Evolutionary conservation across 2,113 vertebrate genomes (phyloP).

Genomic region (Lasiurus cinereus): DNA sequence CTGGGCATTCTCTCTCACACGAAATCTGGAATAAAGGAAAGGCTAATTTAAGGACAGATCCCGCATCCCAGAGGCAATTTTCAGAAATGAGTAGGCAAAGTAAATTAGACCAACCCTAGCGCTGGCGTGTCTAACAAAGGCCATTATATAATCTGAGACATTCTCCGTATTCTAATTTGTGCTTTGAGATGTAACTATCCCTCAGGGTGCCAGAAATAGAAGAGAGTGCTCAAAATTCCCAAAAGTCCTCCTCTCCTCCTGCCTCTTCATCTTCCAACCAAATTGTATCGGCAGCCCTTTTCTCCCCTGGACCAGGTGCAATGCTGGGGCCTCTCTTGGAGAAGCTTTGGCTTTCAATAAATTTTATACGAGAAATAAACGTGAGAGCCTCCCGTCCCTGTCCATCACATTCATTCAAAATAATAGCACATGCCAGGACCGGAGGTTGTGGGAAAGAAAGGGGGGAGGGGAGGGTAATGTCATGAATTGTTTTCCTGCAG

Average conservation of each 20-base stretch:
- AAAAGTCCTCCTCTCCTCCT: not conserved
- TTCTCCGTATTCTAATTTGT: slow-evolving; percentile 11
- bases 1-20: not conserved
- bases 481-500: slow-evolving; percentile 37
- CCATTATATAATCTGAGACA: slow-evolving; percentile 29
- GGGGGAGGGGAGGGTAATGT: not conserved
- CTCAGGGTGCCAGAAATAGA: slow-evolving; percentile 28
- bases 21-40: not conserved
- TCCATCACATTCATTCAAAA: slow-evolving; percentile 63
- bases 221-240: not conserved
- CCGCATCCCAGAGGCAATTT: slow-evolving; percentile 47
- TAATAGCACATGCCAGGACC: not conserved
- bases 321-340: not conserved
- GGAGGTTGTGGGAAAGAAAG: not conserved
- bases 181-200: slow-evolving; percentile 28
- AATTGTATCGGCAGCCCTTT: not conserved
- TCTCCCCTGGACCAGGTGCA: slow-evolving; percentile 7
- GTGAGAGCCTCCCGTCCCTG: slow-evolving; percentile 23
- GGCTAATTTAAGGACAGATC: slow-evolving; percentile 19
- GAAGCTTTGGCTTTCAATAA: slow-evolving; percentile 34
- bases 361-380: slow-evolving; percentile 65
- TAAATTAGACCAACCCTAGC: slow-evolving; percentile 61
- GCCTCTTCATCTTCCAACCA: not conserved
- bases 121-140: slow-evolving; percentile 11
- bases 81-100: slow-evolving; percentile 43